Evolutionary conservation across 2,888 invertebrate genomes (phyloP).

Genomic region (Acleris emargana): DNA sequence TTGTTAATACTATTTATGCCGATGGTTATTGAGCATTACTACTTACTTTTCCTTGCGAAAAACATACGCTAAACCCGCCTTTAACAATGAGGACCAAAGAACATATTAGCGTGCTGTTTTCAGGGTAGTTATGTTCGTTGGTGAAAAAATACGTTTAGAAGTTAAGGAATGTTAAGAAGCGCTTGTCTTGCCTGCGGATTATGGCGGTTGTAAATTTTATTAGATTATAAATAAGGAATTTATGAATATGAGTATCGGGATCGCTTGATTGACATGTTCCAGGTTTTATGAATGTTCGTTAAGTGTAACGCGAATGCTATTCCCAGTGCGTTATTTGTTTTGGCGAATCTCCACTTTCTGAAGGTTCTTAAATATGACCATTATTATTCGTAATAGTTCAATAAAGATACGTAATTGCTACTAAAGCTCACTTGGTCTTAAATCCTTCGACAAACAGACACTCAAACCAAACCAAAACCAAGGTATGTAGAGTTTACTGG

Average conservation of each 20-base stretch:
- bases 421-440: too few relatives aligned
- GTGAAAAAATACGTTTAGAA: conserved; percentile 66
- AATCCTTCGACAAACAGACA: too few relatives aligned
- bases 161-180: conserved; percentile 76
- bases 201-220: conserved; percentile 76
- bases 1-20: conserved; percentile 83
- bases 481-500: too few relatives aligned
- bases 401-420: too few relatives aligned
- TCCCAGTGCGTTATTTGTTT: not conserved
- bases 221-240: conserved; percentile 76
- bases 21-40: conserved; percentile 81
- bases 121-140: conserved; percentile 51
- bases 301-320: conserved; percentile 20
- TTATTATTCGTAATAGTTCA: not conserved
- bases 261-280: conserved; percentile 29
- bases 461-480: too few relatives aligned
- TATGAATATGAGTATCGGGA: conserved; percentile 63
- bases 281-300: conserved; percentile 24
- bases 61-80: conserved; percentile 49
- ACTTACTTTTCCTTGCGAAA: conserved; percentile 64
- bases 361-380: not conserved
- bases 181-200: conserved; percentile 64
- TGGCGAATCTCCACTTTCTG: not conserved
- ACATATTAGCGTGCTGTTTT: conserved; percentile 40
- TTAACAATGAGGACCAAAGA: conserved; percentile 42